Conservation (phyloP, 1,140 invertebrate genomes). For the Episyrphus balteatus region DNA sequence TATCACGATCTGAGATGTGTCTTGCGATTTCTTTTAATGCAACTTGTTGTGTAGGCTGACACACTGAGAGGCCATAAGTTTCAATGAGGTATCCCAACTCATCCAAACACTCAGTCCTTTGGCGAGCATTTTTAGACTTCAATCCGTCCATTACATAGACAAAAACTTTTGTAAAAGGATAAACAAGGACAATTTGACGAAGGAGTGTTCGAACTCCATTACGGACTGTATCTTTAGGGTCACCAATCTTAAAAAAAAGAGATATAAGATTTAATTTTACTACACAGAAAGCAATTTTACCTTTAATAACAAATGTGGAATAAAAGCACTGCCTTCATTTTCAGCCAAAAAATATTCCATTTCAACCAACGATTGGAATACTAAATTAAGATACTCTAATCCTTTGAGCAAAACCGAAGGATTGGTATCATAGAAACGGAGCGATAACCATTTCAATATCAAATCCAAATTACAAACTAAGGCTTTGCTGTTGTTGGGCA, state of each 20-base stretch:
- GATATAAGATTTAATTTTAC: neutral
- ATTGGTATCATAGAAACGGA: conserved; percentile 97
- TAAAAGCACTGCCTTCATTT: conserved; percentile 83
- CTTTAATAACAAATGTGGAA: conserved; percentile 89
- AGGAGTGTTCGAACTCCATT: conserved; percentile 79
- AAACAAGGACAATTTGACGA: conserved; percentile 73
- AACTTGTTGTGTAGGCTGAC: conserved; percentile 60
- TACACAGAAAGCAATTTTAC: conserved; percentile 36
- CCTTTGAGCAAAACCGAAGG: conserved; percentile 91
- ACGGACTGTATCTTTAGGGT: conserved; percentile 89
- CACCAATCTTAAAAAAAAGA: conserved; percentile 60
- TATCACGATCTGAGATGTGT: conserved; percentile 92
- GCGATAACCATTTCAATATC: conserved; percentile 90
- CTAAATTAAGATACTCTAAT: conserved; percentile 76
- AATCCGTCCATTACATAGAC: conserved; percentile 84
- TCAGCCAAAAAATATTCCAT: conserved; percentile 79
- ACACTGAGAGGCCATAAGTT: conserved; percentile 73
- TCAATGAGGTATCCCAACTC: conserved; percentile 81
- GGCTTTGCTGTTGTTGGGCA: conserved; percentile 62
- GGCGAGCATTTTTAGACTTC: conserved; percentile 92
- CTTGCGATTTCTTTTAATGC: conserved; percentile 87
- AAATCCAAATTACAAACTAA: conserved; percentile 87
- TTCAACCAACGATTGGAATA: conserved; percentile 71
- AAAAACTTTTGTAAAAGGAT: conserved; percentile 85
- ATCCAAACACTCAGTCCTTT: conserved; percentile 91